A percentile compares a stretch with the other conserved stretches of the same genome.
These are phyloP conservation scores for Microctenopoma stevenorrisi DNA, from an alignment of 2,797 vertebrate genomes.

Conservation along the genomic window DNA sequence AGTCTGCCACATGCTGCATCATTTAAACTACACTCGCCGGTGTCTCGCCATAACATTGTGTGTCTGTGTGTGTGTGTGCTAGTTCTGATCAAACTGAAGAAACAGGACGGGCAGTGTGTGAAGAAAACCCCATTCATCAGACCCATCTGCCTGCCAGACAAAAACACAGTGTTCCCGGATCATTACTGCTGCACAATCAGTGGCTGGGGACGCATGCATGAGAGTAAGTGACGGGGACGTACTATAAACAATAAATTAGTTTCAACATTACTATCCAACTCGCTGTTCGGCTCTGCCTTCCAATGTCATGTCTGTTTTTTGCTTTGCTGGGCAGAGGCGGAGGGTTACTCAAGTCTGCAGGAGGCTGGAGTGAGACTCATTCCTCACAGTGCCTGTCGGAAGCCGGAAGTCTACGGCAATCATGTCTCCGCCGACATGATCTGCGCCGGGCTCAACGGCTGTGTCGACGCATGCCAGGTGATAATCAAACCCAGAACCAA, in stretches of 20 bases:
- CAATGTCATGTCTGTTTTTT: not conserved
- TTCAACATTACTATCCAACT: too few relatives aligned
- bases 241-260: not conserved
- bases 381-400: constrained; percentile 84
- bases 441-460: constrained; percentile 86
- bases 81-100: constrained; percentile 94
- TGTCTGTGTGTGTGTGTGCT: constrained; percentile 7
- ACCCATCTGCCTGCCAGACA: constrained; percentile 92
- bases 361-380: constrained; percentile 88
- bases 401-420: constrained; percentile 88
- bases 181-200: constrained; percentile 89
- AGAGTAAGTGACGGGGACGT: constrained; percentile 84
- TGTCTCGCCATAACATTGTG: constrained; percentile 6
- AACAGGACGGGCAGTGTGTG: constrained; percentile 86
- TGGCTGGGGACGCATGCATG: constrained; percentile 91
- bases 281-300: not conserved
- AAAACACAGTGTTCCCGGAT: constrained; percentile 79
- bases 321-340: constrained; percentile 73
- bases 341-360: constrained; percentile 86
- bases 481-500: not conserved
- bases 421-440: constrained; percentile 92
- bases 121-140: constrained; percentile 89
- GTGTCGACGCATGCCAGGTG: constrained; percentile 94
- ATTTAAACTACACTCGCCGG: not conserved
- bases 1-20: constrained; percentile 39